Conservation (phyloP, 2,797 vertebrate species). For the Bucorvus abyssinicus region DNA sequence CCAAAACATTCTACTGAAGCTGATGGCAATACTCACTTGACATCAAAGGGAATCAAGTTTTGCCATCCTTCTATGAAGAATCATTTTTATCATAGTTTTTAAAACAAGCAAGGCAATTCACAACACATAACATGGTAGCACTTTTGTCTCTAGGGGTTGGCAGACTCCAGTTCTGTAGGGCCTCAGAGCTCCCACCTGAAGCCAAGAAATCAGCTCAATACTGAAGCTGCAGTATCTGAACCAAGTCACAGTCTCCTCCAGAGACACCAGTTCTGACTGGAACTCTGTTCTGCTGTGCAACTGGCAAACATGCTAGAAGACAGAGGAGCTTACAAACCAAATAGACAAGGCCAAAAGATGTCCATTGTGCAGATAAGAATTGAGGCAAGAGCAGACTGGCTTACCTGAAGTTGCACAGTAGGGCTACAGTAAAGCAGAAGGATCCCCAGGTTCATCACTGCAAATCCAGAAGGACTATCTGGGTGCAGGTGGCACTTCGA, state of each 20-base stretch:
- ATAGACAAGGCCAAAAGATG: neutral
- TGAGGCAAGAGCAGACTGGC: neutral
- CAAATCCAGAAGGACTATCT: neutral
- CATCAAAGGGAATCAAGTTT: constrained; percentile 15
- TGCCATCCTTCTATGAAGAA: neutral
- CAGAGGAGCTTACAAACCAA: neutral
- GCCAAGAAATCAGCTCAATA: neutral
- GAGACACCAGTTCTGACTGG: neutral
- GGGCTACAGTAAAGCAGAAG: neutral
- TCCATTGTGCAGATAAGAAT: neutral
- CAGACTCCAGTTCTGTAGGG: neutral
- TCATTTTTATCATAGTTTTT: constrained; percentile 1
- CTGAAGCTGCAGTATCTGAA: neutral
- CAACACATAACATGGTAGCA: neutral
- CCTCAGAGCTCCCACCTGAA: neutral
- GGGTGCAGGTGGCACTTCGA: neutral
- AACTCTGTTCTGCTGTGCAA: neutral
- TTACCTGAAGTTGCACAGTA: neutral
- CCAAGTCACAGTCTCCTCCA: neutral
- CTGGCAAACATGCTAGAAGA: neutral
- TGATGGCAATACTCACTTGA: neutral
- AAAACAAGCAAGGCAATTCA: neutral
- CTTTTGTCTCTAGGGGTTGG: neutral
- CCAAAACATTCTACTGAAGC: neutral
- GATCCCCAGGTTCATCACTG: neutral